Percentiles rank a stretch among this genome's conserved stretches.
phyloP scores from a whole-genome alignment of 2,888 invertebrate genomes.

The Ephialtes manifestator region DNA sequence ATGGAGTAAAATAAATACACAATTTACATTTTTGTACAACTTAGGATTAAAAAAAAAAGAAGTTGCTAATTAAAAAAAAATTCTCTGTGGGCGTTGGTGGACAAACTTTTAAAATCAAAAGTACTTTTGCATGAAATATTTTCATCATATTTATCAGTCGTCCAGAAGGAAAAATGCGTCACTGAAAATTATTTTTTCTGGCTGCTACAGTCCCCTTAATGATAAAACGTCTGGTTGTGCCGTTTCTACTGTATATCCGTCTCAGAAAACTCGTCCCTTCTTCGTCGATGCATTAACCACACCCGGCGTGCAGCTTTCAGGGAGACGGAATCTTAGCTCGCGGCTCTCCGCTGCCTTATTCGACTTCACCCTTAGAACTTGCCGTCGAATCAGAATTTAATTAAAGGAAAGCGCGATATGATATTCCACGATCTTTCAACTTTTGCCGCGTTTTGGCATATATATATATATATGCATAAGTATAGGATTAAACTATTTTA shows the following conservation, averaged over 20 bases:
- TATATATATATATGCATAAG: conserved; percentile 1
- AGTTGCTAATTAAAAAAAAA: no score
- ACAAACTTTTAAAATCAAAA: no score
- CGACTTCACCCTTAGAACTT: conserved; percentile 55
- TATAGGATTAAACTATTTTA: conserved; percentile 43
- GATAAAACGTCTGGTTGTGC: background rate
- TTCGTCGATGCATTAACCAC: conserved; percentile 85
- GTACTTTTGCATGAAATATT: no score
- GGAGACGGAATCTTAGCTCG: conserved; percentile 64
- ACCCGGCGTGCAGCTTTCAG: conserved; percentile 77
- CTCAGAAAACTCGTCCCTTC: conserved; percentile 70
- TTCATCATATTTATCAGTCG: no score
- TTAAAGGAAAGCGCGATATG: conserved; percentile 85
- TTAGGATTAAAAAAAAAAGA: no score
- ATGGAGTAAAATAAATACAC: no score
- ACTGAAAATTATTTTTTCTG: no score
- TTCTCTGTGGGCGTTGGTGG: no score
- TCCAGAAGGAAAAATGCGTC: no score
- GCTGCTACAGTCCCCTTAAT: no score
- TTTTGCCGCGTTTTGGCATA: conserved; percentile 26
- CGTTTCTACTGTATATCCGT: conserved; percentile 3
- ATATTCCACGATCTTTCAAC: conserved; percentile 79
- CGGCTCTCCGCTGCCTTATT: conserved; percentile 50
- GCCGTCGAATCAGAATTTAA: conserved; percentile 85
- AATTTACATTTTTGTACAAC: no score